Base-by-base conservation (phyloP, 2,888 invertebrate genomes). In the Ichneumoninae sp. region DNA sequence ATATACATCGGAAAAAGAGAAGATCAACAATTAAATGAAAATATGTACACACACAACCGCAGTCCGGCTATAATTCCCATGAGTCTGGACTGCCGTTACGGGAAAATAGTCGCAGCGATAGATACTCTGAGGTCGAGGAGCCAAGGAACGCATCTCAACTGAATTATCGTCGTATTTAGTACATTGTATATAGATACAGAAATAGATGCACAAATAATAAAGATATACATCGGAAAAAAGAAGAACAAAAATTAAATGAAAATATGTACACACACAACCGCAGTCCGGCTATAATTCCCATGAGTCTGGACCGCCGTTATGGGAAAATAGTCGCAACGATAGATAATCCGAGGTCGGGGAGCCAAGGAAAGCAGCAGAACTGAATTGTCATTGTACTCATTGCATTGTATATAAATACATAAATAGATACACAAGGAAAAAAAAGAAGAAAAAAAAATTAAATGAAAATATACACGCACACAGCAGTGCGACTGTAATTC, bases 41-140 rank as follows among this genome's bases (percentile, higher is more conserved):
- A 19, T 4, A 8, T 0, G 50, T 16, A 75, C 19, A 40, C 36
- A 75, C 75, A 65, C 66, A 40, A 19, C 63, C 63, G 33, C 74
- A 26, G n/a, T 7, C 26, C 50, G 52, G 36, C 52, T 54, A 76
- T 65, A 66, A 66, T 76, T 76, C 66, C 75, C 75, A 76, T 65
- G 74, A 19, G 65, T 57, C 47, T 44, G 47, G 8, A 36, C 50
- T n/a, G 79, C 54, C 70, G 50, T 80, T 83, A 76, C 80, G 57
- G 70, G 83, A 52, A 74, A 74, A 74, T 68, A 74, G 74, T 80
- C 7, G 69, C 52, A n/a, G 74, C 40, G 2, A 57, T 50, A 30
- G 76, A 44, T 36, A 65, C 33, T 36, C 40, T 36, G 63, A 70
- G 40, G 68, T 69, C 70, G 22, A 30, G 68, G 52, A 73, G 10